phyloP scores from a whole-genome alignment of 1,140 invertebrate genomes.

The Hormaphis cornu region DNA sequence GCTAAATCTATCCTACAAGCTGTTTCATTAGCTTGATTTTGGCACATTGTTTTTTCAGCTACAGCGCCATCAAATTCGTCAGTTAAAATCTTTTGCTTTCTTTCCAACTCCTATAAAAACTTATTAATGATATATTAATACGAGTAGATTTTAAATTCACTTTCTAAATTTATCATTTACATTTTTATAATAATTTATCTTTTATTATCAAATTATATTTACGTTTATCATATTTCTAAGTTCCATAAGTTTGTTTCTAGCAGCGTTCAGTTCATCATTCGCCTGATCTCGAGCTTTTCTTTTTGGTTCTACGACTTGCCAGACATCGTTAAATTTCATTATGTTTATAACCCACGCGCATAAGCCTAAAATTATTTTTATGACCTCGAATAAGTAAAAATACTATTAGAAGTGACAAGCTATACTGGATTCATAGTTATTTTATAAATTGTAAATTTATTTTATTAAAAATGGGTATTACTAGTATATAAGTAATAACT shows the following conservation, averaged over 20 bases:
- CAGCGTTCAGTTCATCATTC: slow-evolving; percentile 70
- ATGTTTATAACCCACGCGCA: slow-evolving; percentile 94
- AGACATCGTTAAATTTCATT: slow-evolving; percentile 81
- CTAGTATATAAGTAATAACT: too few species aligned
- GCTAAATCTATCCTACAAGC: slow-evolving; percentile 78
- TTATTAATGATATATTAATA: background rate
- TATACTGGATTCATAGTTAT: too few species aligned
- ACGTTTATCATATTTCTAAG: slow-evolving; percentile 44
- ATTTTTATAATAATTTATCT: background rate
- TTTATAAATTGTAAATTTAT: too few species aligned
- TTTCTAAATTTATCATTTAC: background rate
- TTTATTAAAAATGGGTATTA: too few species aligned
- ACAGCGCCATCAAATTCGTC: slow-evolving; percentile 76
- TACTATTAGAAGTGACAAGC: too few species aligned
- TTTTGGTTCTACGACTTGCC: slow-evolving; percentile 85
- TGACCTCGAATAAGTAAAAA: too few species aligned
- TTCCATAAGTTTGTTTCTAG: slow-evolving; percentile 63
- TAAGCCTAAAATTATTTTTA: slow-evolving; percentile 49
- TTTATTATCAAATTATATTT: background rate
- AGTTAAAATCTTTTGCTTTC: slow-evolving; percentile 61
- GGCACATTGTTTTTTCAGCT: slow-evolving; percentile 76
- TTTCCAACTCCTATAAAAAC: slow-evolving; percentile 60
- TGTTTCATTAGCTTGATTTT: slow-evolving; percentile 74
- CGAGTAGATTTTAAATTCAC: background rate
- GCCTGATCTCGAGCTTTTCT: slow-evolving; percentile 65